Evolutionary conservation across 2,797 vertebrate genomes (phyloP).

Genomic region (Pantherophis alleghaniensis): DNA sequence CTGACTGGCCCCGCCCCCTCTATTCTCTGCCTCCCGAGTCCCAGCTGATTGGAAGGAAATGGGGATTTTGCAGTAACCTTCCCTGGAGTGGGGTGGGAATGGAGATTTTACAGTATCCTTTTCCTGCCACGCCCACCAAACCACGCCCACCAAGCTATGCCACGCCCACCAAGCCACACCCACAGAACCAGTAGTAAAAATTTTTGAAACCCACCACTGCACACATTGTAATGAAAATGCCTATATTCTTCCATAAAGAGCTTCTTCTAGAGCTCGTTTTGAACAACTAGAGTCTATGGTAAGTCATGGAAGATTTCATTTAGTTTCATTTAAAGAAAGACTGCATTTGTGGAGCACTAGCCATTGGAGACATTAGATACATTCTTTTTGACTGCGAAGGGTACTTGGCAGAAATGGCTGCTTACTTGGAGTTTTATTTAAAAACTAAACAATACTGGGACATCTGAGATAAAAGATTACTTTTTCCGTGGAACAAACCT

Average conservation of each 20-base stretch:
- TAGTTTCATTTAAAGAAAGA: background rate
- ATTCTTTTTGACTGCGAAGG: background rate
- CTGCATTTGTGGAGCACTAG: background rate
- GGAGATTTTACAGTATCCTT: no score
- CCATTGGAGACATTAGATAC: background rate
- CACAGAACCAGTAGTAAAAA: no score
- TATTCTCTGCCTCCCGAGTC: no score
- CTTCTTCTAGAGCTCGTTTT: background rate
- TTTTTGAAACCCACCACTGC: background rate
- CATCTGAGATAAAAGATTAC: background rate
- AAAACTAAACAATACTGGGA: background rate
- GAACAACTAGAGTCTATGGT: background rate
- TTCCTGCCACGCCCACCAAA: no score
- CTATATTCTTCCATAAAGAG: background rate
- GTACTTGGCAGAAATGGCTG: background rate
- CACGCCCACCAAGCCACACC: no score
- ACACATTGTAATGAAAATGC: background rate
- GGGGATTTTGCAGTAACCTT: no score
- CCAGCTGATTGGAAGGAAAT: no score
- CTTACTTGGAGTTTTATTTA: background rate
- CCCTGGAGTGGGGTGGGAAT: no score
- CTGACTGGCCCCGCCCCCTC: no score
- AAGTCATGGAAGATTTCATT: background rate
- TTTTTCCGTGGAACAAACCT: background rate
- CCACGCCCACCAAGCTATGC: no score